Evolutionary conservation across 2,113 vertebrate species (phyloP), one percentile per base, ranked within the genome.

Genomic region (Micronycteris hirsuta): DNA sequence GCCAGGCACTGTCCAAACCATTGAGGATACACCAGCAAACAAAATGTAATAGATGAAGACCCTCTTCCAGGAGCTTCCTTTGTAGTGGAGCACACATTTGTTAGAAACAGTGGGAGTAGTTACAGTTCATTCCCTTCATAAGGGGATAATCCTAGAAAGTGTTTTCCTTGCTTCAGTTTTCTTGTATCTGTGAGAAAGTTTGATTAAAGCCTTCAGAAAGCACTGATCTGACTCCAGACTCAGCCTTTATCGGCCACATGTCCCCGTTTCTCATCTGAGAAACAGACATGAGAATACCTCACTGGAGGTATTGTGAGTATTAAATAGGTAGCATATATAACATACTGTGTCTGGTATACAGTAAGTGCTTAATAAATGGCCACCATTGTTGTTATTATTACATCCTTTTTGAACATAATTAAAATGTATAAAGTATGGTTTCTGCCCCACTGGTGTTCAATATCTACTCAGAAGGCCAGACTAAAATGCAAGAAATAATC

Each of bases 401-500:
- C n/a, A 58, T 56, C 38, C 33, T 94, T 73, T 89, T 19, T 58
- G 36, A 45, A 67, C 58, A 67, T 58, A 84, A 77, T 70, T 86
- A 61, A 85, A 94, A 81, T 68, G 45, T 70, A 45, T 86, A 63
- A 83, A 61, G 19, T 67, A 54, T 71, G 52, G 33, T 92, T 96
- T 95, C 84, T 95, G 43, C 8, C 63, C 41, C 41, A 52, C 38
- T 76, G 38, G 54, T 52, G 52, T 83, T 97, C 89, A 68, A 67
- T 80, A 91, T 91, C 86, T 91, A 91, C 89, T 94, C 80, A 83
- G 73, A 85, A 94, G 74, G 70, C 86, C 95, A 91, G 86, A 91
- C 43, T 91, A 47, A 97, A 94, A 73, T 49, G 77, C 33, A 96
- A 84, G 87, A 87, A 77, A 61, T 93, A 93, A 97, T 95, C 86